Evolutionary conservation across 2,113 vertebrate species (phyloP).

Genomic region (Gasterosteus nipponicus): DNA sequence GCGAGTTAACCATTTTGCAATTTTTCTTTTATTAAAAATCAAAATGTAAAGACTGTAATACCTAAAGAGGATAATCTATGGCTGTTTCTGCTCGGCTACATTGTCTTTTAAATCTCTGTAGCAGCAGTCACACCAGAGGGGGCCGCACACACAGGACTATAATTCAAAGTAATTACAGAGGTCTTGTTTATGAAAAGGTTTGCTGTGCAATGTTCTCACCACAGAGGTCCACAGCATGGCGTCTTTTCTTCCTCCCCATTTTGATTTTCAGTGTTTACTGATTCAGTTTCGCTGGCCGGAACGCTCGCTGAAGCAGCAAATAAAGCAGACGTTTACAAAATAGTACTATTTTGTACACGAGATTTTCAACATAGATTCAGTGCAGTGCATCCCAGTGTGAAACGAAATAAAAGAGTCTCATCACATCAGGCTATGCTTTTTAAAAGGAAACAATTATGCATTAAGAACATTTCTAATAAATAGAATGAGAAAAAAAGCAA

Average conservation of each 20-base stretch:
- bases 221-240: slow-evolving; percentile 89
- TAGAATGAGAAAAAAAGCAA: neutral
- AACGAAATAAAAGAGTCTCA: slow-evolving; percentile 1
- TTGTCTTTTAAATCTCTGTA: neutral
- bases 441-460: neutral
- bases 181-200: neutral
- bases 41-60: neutral
- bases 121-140: neutral
- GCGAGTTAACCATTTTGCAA: neutral
- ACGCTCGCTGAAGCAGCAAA: slow-evolving; percentile 89
- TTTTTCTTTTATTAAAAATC: neutral
- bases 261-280: slow-evolving; percentile 93
- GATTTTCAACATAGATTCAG: slow-evolving; percentile 24
- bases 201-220: slow-evolving; percentile 79
- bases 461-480: neutral
- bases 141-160: neutral
- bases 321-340: slow-evolving; percentile 40
- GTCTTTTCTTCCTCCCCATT: slow-evolving; percentile 88
- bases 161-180: neutral
- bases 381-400: neutral
- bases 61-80: neutral
- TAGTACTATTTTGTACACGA: neutral
- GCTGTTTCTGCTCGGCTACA: neutral
- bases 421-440: neutral
- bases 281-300: slow-evolving; percentile 95